Conservation (phyloP, 2,113 vertebrate species). For the Muntiacus reevesi region DNA sequence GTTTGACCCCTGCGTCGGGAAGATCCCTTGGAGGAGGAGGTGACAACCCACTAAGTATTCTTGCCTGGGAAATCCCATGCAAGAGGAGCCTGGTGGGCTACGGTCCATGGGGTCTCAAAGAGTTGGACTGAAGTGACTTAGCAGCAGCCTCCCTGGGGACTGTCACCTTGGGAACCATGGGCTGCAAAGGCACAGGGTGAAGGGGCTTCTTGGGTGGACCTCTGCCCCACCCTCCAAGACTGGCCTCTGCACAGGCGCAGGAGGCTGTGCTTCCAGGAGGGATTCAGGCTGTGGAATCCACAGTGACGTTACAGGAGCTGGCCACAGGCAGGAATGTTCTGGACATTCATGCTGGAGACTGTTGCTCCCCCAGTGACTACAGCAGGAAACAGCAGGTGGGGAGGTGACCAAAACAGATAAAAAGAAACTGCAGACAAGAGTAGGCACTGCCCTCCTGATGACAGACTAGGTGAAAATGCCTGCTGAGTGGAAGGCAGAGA, state of each 20-base stretch:
- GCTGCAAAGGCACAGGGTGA: background rate
- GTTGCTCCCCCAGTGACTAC: background rate
- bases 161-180: background rate
- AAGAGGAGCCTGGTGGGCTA: background rate
- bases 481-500: background rate
- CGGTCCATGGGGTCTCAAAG: background rate
- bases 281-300: background rate
- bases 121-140: background rate
- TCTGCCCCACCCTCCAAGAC: too few relatives aligned
- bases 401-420: too few relatives aligned
- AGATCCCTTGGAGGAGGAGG: background rate
- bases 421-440: background rate
- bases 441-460: accelerated
- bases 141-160: background rate
- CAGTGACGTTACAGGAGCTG: conserved; percentile 36
- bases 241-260: background rate
- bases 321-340: background rate
- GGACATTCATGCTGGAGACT: background rate
- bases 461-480: background rate
- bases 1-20: background rate
- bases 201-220: too few relatives aligned
- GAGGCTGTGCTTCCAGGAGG: accelerated
- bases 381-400: background rate
- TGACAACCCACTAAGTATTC: background rate
- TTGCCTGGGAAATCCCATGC: background rate